Base-by-base conservation (phyloP, 2,113 vertebrate genomes). In the Phylloscopus trochilus region DNA sequence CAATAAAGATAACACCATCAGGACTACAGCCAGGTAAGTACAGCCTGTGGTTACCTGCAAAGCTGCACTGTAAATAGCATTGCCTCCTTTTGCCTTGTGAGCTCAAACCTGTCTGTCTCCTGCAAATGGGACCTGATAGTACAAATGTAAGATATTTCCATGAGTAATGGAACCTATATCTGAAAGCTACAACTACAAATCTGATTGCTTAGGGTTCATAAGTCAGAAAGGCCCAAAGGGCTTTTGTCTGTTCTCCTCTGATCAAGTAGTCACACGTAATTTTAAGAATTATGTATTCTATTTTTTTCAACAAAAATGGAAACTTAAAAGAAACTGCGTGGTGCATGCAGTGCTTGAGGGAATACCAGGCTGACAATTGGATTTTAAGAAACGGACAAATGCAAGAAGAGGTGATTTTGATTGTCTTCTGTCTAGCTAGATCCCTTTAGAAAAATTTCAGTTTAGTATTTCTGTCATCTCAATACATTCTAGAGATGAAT, bases 11-110 rank as follows among this genome's bases (percentile, higher is more conserved):
- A 98, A 97, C 69, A 93, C 98, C 97, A 98, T 99, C 97, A 98
- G 98, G 96, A 98, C 98, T 76, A 98, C 98, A 94, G 98, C 98
- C 98, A 99, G 99, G 99, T 99, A 96, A 98, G 98, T 63, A 15
- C 24, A 82, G 52, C 56, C 63, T 1, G 0, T n/a, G 76, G 35
- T 84, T 82, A 69, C 23, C 63, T 78, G 20, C 56, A 87, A 17
- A 70, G 26, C 59, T 81, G 31, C 68, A 30, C 70, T 67, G 51
- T 53, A 75, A 63, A 79, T 64, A 21, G 19, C 44, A 53, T 46
- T 75, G 17, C 37, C 86, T 83, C 59, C 8, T 83, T 82, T 69
- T 93, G 43, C 60, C 47, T 72, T 63, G 52, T 59, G 75, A 80
- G 62, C 78, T 84, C 41, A 47, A 18, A 76, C 16, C 27, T 88